A percentile compares a stretch with the other conserved stretches of the same genome.
Evolutionary conservation across 2,888 invertebrate species (phyloP).

Genomic region (Tetramorium bicarinatum): DNA sequence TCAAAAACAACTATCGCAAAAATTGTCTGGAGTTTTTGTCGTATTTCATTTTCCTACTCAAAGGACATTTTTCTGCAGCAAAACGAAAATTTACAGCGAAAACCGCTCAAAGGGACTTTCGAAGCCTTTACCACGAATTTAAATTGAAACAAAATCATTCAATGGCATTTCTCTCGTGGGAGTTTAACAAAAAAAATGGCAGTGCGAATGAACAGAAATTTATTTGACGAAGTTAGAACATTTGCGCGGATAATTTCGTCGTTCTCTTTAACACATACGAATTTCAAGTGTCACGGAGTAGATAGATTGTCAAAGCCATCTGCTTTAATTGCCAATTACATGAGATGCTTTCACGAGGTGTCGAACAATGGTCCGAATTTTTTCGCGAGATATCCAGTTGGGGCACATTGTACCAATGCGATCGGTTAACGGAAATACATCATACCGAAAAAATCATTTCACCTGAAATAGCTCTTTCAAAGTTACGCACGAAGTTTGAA

Average conservation of each 20-base stretch:
- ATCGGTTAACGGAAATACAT: constrained; percentile 27
- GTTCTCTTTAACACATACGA: constrained; percentile 63
- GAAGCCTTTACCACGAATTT: constrained; percentile 27
- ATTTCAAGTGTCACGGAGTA: constrained; percentile 63
- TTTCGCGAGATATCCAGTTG: constrained; percentile 51
- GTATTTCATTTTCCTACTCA: neutral
- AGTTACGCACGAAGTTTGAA: constrained; percentile 9
- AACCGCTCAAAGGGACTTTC: constrained; percentile 21
- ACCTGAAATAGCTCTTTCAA: constrained; percentile 11
- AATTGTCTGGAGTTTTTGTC: constrained; percentile 31
- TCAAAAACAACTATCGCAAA: neutral
- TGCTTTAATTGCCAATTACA: constrained; percentile 76
- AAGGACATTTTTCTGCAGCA: constrained; percentile 23
- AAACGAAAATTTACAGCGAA: constrained; percentile 59
- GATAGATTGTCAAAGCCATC: constrained; percentile 70
- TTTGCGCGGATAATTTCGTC: constrained; percentile 61
- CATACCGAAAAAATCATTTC: constrained; percentile 20
- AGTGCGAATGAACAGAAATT: constrained; percentile 66
- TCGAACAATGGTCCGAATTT: constrained; percentile 60
- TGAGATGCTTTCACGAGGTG: constrained; percentile 59
- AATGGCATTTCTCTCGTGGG: constrained; percentile 56
- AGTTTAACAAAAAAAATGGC: constrained; percentile 56
- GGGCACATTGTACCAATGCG: constrained; percentile 3
- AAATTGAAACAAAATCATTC: constrained; percentile 66
- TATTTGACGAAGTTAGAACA: constrained; percentile 62